phyloP scores from a whole-genome alignment of 2,888 invertebrate species.

The Polymixis lichenea region DNA sequence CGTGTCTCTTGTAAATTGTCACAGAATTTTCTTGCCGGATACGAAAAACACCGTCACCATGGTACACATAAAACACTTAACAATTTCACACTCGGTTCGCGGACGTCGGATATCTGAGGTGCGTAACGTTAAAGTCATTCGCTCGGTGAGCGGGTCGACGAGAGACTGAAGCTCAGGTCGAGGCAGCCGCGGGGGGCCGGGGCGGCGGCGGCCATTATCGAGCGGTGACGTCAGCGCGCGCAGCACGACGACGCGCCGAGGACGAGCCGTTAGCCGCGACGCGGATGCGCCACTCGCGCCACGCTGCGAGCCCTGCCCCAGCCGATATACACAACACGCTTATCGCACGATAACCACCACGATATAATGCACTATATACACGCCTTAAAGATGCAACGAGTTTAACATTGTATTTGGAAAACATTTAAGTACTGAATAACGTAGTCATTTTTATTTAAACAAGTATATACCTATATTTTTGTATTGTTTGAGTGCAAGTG shows the following conservation, averaged over 20 bases:
- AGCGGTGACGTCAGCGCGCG: slow-evolving; percentile 91
- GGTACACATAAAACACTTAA: slow-evolving; percentile 85
- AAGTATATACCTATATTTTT: no score
- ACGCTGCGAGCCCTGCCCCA: slow-evolving; percentile 74
- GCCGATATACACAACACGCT: slow-evolving; percentile 74
- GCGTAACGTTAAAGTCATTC: slow-evolving; percentile 77
- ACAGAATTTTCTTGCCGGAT: slow-evolving; percentile 82
- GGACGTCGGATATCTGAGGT: slow-evolving; percentile 72
- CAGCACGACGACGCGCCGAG: slow-evolving; percentile 84
- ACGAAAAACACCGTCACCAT: slow-evolving; percentile 88
- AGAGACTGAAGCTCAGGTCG: slow-evolving; percentile 84
- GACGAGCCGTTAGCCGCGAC: slow-evolving; percentile 89
- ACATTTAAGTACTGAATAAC: slow-evolving; percentile 13
- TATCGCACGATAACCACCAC: slow-evolving; percentile 81
- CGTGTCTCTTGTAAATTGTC: slow-evolving; percentile 88
- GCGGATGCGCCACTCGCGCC: slow-evolving; percentile 84
- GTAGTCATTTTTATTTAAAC: not conserved
- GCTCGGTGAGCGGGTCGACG: slow-evolving; percentile 79
- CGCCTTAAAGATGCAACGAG: slow-evolving; percentile 68
- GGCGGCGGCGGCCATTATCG: slow-evolving; percentile 88
- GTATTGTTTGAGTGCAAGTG: no score
- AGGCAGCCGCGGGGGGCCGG: slow-evolving; percentile 75
- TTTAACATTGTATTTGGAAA: slow-evolving; percentile 47
- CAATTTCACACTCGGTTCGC: slow-evolving; percentile 84
- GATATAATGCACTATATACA: slow-evolving; percentile 68